Conservation (phyloP, 2,888 invertebrate species). For the Sturmia bella region DNA sequence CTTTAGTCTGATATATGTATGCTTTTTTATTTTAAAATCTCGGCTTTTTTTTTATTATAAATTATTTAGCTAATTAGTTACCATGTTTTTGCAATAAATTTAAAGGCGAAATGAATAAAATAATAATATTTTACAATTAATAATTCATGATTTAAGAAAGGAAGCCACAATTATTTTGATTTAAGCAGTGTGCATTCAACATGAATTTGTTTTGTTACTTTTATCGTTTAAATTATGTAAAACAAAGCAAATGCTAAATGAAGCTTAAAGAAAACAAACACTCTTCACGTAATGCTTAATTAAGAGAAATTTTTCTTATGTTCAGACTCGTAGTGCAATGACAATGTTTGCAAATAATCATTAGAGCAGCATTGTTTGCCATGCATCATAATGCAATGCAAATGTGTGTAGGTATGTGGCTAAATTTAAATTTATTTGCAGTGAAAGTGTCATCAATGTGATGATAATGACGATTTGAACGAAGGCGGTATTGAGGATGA, state of each 20-base stretch:
- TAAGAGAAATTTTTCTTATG: conserved; percentile 53
- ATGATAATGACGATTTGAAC: conserved; percentile 32
- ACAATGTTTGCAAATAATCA: neutral
- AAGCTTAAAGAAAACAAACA: conserved; percentile 16
- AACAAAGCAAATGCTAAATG: conserved; percentile 24
- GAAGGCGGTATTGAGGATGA: conserved; percentile 46
- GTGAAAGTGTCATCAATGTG: conserved; percentile 64
- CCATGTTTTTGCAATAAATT: conserved; percentile 22
- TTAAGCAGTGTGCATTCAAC: conserved; percentile 34
- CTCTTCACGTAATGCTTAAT: conserved; percentile 42
- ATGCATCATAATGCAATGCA: too few relatives aligned
- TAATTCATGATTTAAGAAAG: conserved; percentile 47
- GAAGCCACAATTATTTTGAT: conserved; percentile 34
- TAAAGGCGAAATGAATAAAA: neutral
- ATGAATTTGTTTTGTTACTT: conserved; percentile 15
- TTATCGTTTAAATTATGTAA: conserved; percentile 56
- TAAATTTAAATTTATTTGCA: conserved; percentile 65
- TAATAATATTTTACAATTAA: conserved; percentile 48
- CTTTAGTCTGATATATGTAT: too few relatives aligned
- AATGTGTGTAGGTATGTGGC: neutral
- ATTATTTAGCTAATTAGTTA: neutral
- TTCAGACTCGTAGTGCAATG: conserved; percentile 9
- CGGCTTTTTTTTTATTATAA: too few relatives aligned
- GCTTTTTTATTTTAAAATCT: too few relatives aligned
- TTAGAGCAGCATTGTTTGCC: neutral